Evolutionary conservation across 1,140 invertebrate genomes (phyloP), one percentile per base, ranked within the genome.

Genomic region (Brachionus calyciflorus): DNA sequence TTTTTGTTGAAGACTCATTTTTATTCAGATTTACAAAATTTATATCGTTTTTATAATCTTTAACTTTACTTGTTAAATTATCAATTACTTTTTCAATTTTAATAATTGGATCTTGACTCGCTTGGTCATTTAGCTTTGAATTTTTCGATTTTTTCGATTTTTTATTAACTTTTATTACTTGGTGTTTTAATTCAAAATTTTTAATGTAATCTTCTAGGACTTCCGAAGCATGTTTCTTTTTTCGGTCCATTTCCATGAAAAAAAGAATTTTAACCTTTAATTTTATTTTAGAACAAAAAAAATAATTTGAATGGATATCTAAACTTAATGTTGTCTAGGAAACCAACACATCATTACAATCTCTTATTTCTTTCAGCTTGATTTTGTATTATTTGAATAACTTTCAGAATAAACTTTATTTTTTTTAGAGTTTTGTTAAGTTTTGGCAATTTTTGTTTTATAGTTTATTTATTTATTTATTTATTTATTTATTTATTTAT

Each of bases 181-280:
- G 41, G 26, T 65, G 40, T 2, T 65, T 65, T 10, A 65, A 4
- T 65, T 65, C 60, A 65, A 65, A 65, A 28, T 65, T 44, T 65
- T 44, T 41, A 9, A 65, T 65, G 33, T 65, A 65, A 30, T 65
- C 60, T 14, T 65, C 60, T 19, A 65, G 21, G 12, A 24, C 44
- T 41, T 65, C 19, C 14, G 37, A 44, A 24, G 60, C 60, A 24
- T 44, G 17, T 44, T 44, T 44, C 14, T 44, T 19, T 65, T 65
- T 65, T 14, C 24, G 37, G 24, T 26, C 41, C 60, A 65, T 65
- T 41, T 41, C n/a, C 24, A 7, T 37, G 3, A 37, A 5, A 9
- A 37, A 3, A 5, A 5, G 33, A 37, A 37, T 5, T 5, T 37
- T 37, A 9, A 37, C n/a, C n/a, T n/a, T n/a, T n/a, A 37, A 37